Evolutionary conservation across 2,888 invertebrate species (phyloP).

Genomic region (Stegophylla sp.): DNA sequence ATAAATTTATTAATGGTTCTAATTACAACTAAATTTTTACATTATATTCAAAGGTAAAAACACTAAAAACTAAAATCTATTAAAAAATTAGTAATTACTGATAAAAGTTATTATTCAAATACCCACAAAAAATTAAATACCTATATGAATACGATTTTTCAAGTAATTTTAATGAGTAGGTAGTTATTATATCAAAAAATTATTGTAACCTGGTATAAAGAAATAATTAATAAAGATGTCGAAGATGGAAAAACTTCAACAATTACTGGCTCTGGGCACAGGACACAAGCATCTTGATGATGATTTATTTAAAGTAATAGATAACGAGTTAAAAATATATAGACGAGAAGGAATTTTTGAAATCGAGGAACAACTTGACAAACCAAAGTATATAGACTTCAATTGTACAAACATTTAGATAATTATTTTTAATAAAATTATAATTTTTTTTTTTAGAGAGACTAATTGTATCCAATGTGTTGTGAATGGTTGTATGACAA

Average conservation of each 20-base stretch:
- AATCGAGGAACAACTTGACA: background rate
- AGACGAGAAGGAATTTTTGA: constrained; percentile 41
- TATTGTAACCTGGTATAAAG: no score
- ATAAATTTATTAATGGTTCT: no score
- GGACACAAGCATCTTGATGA: constrained; percentile 27
- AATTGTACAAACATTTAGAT: background rate
- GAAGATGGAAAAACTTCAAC: constrained; percentile 9
- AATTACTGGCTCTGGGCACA: constrained; percentile 18
- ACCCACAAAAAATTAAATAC: no score
- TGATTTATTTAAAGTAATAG: constrained; percentile 23
- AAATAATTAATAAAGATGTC: background rate
- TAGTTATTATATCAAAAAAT: no score
- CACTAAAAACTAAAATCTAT: no score
- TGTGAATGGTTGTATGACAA: constrained; percentile 26
- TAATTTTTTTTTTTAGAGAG: background rate
- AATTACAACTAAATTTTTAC: no score
- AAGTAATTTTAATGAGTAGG: no score
- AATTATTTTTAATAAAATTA: background rate
- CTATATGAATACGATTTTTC: no score
- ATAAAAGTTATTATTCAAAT: no score
- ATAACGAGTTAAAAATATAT: constrained; percentile 10
- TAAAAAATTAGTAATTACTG: no score
- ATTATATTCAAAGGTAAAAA: no score
- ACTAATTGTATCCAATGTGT: background rate
- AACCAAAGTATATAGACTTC: constrained; percentile 14